A percentile compares a stretch with the other conserved stretches of the same genome.
Evolutionary conservation across 2,113 vertebrate species (phyloP).

Genomic region (Pseudopipra pipra): DNA sequence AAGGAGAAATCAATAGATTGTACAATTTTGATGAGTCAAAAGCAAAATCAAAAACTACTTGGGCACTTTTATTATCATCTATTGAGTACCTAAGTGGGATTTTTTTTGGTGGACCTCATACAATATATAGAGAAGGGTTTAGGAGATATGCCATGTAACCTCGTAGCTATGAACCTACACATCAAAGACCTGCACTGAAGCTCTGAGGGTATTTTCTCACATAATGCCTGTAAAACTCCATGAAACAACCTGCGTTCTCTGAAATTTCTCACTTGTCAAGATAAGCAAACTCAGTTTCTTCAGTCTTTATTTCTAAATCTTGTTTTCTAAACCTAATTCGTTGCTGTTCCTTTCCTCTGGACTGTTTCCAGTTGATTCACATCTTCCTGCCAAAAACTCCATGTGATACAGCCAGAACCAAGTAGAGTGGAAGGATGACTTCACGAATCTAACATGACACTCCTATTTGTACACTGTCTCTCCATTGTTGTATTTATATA

Average conservation of each 20-base stretch:
- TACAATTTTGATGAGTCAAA: neutral
- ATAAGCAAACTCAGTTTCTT: neutral
- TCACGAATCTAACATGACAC: conserved; percentile 65
- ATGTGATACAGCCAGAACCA: conserved; percentile 50
- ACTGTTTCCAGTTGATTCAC: conserved; percentile 34
- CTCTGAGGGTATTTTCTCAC: neutral
- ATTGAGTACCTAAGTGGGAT: neutral
- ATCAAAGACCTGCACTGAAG: neutral
- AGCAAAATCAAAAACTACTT: neutral
- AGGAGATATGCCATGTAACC: neutral
- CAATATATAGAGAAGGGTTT: neutral
- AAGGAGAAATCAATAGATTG: neutral
- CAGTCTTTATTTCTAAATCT: neutral
- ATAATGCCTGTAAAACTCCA: neutral
- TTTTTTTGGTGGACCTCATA: neutral
- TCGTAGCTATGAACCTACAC: neutral
- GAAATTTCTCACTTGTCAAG: neutral
- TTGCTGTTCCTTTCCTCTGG: conserved; percentile 19
- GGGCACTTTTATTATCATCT: neutral
- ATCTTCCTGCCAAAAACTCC: conserved; percentile 50
- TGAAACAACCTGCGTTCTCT: neutral
- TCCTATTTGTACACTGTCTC: conserved; percentile 55
- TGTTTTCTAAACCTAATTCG: conserved; percentile 30
- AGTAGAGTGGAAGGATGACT: conserved; percentile 65
- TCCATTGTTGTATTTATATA: conserved; percentile 1